A percentile compares a stretch with the other conserved stretches of the same genome.
These are phyloP conservation scores for Cephus runcator DNA, from an alignment of 2,888 invertebrate species.

Conservation along the genomic window DNA sequence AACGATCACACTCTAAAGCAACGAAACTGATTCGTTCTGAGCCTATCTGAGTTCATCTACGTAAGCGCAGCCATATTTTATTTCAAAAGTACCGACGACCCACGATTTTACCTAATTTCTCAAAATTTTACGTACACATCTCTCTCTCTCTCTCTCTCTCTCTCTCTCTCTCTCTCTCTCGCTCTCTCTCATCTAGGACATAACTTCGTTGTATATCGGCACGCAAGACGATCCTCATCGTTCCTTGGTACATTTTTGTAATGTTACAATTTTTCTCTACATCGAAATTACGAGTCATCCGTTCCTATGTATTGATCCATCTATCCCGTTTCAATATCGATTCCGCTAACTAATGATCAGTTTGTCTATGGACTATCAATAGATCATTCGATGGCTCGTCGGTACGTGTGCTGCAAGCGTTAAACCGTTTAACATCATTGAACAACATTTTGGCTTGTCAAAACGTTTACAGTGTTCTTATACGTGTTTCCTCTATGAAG, in stretches of 20 bases:
- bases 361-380: neutral
- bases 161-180: too few species aligned
- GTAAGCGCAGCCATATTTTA: slow-evolving; percentile 14
- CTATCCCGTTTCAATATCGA: too few species aligned
- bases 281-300: neutral
- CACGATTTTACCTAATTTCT: slow-evolving; percentile 10
- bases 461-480: slow-evolving; percentile 52
- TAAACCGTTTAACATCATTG: slow-evolving; percentile 37
- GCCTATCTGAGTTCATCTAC: slow-evolving; percentile 10
- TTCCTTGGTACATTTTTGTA: neutral
- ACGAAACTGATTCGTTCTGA: slow-evolving; percentile 13
- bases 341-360: neutral
- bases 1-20: slow-evolving; percentile 20
- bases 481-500: slow-evolving; percentile 36
- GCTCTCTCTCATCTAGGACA: neutral
- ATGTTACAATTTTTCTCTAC: neutral
- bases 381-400: slow-evolving; percentile 4
- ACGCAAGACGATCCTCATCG: neutral
- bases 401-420: slow-evolving; percentile 14
- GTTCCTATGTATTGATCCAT: neutral
- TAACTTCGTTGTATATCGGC: neutral
- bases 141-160: neutral
- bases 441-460: slow-evolving; percentile 64
- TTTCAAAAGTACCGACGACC: slow-evolving; percentile 12
- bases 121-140: neutral